A percentile compares a stretch with the other conserved stretches of the same genome.
These are phyloP conservation scores for Rhipidura dahli DNA, from an alignment of 2,113 vertebrate species.

Conservation along the genomic window DNA sequence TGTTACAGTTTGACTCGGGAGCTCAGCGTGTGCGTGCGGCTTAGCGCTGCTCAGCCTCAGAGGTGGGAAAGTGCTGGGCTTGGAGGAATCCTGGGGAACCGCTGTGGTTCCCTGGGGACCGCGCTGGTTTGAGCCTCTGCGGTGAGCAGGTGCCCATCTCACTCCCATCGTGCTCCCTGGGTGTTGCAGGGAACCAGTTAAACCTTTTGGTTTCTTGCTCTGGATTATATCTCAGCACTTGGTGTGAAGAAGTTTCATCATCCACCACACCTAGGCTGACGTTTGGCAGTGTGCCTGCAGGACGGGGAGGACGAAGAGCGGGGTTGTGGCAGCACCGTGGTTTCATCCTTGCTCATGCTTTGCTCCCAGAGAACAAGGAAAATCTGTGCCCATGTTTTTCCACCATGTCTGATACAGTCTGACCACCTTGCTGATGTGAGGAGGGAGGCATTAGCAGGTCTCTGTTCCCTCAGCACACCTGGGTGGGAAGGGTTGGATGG, in stretches of 20 bases:
- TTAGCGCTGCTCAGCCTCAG: neutral
- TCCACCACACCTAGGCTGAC: neutral
- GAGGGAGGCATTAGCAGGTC: neutral
- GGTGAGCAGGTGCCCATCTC: neutral
- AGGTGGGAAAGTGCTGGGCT: neutral
- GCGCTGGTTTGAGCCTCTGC: neutral
- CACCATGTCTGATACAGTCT: rapidly evolving
- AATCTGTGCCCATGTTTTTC: neutral
- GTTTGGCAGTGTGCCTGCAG: neutral
- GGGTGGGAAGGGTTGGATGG: neutral
- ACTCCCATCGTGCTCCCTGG: neutral
- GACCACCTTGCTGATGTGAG: neutral
- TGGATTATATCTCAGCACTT: neutral
- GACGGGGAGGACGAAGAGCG: neutral
- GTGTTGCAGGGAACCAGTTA: neutral
- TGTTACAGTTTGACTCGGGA: neutral
- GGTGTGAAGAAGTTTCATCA: neutral
- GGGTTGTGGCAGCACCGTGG: no score
- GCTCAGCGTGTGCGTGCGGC: neutral
- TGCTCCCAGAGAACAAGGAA: neutral
- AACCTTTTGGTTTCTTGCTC: neutral
- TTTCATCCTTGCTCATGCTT: neutral
- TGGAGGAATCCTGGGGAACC: neutral
- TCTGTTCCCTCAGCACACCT: neutral
- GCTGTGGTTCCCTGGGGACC: neutral